These are phyloP conservation scores for Sminthurides bifidus DNA, from an alignment of 1,140 invertebrate genomes.

Conservation along the genomic window DNA sequence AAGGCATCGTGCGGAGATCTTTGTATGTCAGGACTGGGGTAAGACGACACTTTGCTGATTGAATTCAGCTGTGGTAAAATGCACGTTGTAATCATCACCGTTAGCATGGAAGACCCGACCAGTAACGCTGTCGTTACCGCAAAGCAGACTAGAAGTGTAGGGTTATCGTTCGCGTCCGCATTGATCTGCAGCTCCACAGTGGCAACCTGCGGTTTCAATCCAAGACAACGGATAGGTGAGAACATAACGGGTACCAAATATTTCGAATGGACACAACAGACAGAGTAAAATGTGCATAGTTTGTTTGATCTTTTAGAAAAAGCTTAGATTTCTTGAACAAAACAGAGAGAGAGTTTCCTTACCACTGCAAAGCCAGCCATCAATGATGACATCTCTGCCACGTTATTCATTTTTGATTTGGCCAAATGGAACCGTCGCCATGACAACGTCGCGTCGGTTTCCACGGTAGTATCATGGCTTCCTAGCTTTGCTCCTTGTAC, in stretches of 20 bases:
- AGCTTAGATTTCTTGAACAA: background rate
- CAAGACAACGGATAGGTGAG: background rate
- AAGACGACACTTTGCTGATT: constrained; percentile 18
- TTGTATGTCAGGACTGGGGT: constrained; percentile 12
- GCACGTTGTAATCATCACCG: constrained; percentile 27
- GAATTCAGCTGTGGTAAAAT: constrained; percentile 28
- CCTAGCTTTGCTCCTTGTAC: too few species aligned
- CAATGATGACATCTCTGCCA: constrained; percentile 21
- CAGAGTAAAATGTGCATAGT: background rate
- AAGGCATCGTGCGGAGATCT: constrained; percentile 23
- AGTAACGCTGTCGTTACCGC: constrained; percentile 27
- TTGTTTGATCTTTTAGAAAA: background rate
- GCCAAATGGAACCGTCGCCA: constrained; percentile 27
- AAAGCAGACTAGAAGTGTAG: constrained; percentile 22
- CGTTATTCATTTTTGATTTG: constrained; percentile 26
- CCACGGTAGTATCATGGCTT: too few species aligned
- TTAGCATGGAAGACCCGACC: constrained; percentile 28
- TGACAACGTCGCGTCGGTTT: too few species aligned
- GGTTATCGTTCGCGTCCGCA: constrained; percentile 29
- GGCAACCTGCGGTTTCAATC: constrained; percentile 21
- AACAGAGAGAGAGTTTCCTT: background rate
- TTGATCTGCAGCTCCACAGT: constrained; percentile 32
- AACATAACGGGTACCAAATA: background rate
- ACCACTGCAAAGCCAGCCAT: constrained; percentile 27
- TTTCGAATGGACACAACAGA: background rate